These are phyloP conservation scores for Pocota personata DNA, from an alignment of 2,888 invertebrate species.

Conservation along the genomic window DNA sequence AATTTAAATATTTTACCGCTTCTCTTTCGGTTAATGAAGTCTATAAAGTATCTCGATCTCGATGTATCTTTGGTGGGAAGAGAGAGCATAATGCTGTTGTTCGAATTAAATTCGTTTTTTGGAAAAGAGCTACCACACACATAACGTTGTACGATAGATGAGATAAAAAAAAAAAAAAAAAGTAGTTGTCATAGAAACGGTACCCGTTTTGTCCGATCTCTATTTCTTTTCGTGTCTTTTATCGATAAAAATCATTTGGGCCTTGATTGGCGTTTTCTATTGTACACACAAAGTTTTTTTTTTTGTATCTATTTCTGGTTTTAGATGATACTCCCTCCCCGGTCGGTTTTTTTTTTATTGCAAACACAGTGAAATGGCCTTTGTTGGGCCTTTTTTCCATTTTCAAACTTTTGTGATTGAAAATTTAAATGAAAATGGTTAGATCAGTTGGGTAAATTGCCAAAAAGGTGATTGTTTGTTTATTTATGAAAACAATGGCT, in stretches of 20 bases:
- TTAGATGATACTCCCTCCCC: background rate
- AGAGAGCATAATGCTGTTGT: conserved; percentile 46
- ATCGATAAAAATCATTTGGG: conserved; percentile 49
- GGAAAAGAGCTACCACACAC: conserved; percentile 32
- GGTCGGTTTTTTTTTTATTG: background rate
- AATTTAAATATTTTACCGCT: conserved; percentile 71
- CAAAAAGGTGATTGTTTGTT: conserved; percentile 32
- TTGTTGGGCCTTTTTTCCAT: background rate
- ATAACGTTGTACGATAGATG: conserved; percentile 5
- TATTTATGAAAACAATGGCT: conserved; percentile 28
- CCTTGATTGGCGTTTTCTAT: conserved; percentile 38
- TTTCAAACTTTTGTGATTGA: background rate
- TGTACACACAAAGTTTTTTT: background rate
- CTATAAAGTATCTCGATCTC: conserved; percentile 63
- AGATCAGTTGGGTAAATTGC: conserved; percentile 2
- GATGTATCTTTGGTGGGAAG: conserved; percentile 10
- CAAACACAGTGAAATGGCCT: background rate
- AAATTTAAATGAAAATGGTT: conserved; percentile 22
- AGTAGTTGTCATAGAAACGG: conserved; percentile 28
- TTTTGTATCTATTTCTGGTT: background rate
- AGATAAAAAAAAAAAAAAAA: background rate
- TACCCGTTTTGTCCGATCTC: conserved; percentile 45
- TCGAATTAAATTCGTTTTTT: conserved; percentile 18
- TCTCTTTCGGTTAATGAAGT: conserved; percentile 61
- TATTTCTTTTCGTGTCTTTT: conserved; percentile 25